Percentiles rank a stretch among this genome's conserved stretches.
Evolutionary conservation across 2,113 vertebrate species (phyloP).

Genomic region (Aldabrachelys gigantea): DNA sequence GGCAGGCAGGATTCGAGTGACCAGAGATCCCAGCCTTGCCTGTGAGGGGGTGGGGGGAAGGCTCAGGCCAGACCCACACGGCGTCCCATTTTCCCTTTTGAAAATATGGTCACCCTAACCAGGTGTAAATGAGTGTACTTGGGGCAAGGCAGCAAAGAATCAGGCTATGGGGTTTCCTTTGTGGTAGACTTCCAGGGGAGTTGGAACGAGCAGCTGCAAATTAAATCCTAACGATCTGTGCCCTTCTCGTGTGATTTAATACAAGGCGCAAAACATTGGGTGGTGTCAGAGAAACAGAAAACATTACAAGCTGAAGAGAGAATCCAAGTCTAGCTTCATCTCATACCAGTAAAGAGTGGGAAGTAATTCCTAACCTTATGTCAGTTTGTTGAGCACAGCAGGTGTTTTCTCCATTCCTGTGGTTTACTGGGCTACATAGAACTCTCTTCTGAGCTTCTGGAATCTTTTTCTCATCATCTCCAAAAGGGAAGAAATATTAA

Average conservation of each 20-base stretch:
- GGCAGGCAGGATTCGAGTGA: no score
- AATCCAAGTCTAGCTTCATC: neutral
- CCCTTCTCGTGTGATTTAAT: neutral
- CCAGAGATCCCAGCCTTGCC: no score
- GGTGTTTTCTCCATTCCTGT: accelerated
- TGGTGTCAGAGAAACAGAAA: neutral
- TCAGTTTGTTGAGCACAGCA: neutral
- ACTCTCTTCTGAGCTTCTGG: neutral
- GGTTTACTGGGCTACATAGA: neutral
- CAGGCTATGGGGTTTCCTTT: neutral
- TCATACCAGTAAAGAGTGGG: neutral
- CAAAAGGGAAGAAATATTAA: neutral
- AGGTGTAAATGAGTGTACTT: neutral
- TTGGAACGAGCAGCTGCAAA: accelerated
- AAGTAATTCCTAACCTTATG: neutral
- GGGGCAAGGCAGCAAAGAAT: neutral
- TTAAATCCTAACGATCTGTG: neutral
- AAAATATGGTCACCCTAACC: no score
- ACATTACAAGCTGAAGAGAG: neutral
- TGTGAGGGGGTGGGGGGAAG: no score
- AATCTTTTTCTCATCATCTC: neutral
- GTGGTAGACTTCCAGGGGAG: neutral
- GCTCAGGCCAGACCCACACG: no score
- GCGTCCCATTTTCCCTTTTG: no score
- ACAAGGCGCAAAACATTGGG: neutral